Conservation (phyloP, 1,140 invertebrate genomes). For the Aphelenchoides besseyi region DNA sequence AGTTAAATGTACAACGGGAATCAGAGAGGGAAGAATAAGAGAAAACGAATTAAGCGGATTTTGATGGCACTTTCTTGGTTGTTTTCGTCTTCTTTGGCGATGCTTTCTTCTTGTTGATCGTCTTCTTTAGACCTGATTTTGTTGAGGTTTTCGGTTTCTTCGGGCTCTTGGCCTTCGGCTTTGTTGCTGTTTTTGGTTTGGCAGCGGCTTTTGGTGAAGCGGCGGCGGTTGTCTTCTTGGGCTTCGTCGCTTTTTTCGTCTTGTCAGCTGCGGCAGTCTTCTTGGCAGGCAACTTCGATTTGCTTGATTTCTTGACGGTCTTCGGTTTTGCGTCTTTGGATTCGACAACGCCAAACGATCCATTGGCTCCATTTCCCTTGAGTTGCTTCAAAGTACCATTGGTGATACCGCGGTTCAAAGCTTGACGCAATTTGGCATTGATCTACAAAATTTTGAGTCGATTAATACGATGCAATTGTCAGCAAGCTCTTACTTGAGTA, state of each 20-base stretch:
- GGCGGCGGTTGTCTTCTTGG: constrained; percentile 27
- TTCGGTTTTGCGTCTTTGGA: neutral
- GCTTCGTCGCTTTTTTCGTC: constrained; percentile 11
- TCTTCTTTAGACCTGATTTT: neutral
- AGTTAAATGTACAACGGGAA: neutral
- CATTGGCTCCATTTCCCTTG: constrained; percentile 62
- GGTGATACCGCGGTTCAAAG: constrained; percentile 56
- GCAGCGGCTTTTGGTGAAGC: neutral
- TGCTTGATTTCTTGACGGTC: constrained; percentile 3
- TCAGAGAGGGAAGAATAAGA: neutral
- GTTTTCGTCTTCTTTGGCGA: neutral
- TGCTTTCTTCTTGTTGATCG: constrained; percentile 30
- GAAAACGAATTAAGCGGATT: constrained; percentile 5
- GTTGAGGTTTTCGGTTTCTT: neutral
- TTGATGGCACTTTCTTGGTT: constrained; percentile 34
- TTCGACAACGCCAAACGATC: constrained; percentile 63
- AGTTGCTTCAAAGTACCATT: constrained; percentile 57
- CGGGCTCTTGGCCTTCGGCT: neutral
- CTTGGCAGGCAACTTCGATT: neutral
- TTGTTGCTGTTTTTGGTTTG: neutral
- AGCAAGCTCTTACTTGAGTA: neutral
- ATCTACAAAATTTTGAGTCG: constrained; percentile 23
- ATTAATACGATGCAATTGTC: neutral
- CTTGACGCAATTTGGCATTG: constrained; percentile 57
- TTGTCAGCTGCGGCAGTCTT: constrained; percentile 25